Evolutionary conservation across 2,113 vertebrate species (phyloP).

Genomic region (Turdus rufiventris): DNA sequence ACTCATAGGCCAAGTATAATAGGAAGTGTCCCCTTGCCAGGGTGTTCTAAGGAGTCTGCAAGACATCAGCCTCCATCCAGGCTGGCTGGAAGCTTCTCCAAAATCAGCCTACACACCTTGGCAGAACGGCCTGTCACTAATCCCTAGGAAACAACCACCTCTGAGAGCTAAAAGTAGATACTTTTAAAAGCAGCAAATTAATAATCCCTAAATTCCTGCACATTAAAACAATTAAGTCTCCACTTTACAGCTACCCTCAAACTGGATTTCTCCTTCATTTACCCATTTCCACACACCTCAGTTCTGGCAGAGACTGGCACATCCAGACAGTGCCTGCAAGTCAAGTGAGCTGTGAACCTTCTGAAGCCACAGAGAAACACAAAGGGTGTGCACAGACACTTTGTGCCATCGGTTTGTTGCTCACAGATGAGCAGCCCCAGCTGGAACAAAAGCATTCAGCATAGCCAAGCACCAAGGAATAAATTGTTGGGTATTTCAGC

Average conservation of each 20-base stretch:
- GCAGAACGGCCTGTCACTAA: background rate
- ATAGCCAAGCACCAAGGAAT: background rate
- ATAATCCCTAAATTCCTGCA: background rate
- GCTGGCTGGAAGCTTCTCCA: background rate
- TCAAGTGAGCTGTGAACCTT: background rate
- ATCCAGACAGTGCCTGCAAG: background rate
- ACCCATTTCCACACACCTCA: background rate
- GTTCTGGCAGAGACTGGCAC: background rate
- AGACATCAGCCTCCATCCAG: background rate
- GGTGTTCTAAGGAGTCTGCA: background rate
- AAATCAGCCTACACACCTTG: constrained; percentile 38
- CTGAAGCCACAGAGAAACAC: background rate
- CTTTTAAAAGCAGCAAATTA: background rate
- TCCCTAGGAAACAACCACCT: constrained; percentile 4
- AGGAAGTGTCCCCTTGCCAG: background rate
- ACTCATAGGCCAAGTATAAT: background rate
- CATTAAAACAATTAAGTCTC: background rate
- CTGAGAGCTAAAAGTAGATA: background rate
- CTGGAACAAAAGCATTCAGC: background rate
- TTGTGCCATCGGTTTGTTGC: background rate
- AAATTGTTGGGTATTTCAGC: background rate
- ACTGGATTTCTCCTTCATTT: background rate
- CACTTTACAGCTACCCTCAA: background rate
- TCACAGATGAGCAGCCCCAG: background rate
- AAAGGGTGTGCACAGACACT: background rate